Evolutionary conservation across 1,140 invertebrate species (phyloP), one percentile per base, ranked within the genome.

Genomic region (Lysiphlebus fabarum): DNA sequence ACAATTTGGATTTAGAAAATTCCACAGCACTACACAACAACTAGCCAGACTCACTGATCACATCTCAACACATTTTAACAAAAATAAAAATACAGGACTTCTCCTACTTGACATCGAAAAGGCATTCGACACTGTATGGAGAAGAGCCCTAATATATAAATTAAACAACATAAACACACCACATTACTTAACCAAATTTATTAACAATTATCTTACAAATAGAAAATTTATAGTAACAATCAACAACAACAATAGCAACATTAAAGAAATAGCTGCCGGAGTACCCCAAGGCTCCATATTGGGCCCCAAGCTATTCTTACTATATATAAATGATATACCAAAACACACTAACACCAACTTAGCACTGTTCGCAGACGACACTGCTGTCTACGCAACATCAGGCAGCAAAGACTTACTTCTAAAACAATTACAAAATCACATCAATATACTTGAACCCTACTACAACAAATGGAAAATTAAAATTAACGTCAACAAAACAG

Each of bases 1-100:
- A n/a, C 72, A 77, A 62, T 73, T 69, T 60, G 72, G 69, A 0
- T 76, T 77, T 45, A 41, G 69, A 37, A 55, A 41, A 51, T n/a
- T 51, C 10, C 58, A 67, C 10, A 64, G 58, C 0, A 76, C 75
- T 1, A 53, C 58, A 7, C 64, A 72, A 51, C 72, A 75, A 56
- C 14, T 74, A 7, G 48, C 62, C 5, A 53, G 66, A 38, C 34
- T 78, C 6, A 65, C 62, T 11, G 61, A 68, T 40, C 38, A 65
- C 9, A 70, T 77, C 17, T 48, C 40, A 7, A 53, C 8, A 49
- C 50, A 62, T 5, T 65, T 66, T 42, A 69, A 67, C 12, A 63
- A 54, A 6, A 62, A 61, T 10, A 64, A 62, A 48, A 61, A 47
- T 38, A 69, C 68, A 6, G 64, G 58, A 1, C 42, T 66, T 34